phyloP scores from a whole-genome alignment of 2,797 vertebrate genomes.

The Lophius americanus region DNA sequence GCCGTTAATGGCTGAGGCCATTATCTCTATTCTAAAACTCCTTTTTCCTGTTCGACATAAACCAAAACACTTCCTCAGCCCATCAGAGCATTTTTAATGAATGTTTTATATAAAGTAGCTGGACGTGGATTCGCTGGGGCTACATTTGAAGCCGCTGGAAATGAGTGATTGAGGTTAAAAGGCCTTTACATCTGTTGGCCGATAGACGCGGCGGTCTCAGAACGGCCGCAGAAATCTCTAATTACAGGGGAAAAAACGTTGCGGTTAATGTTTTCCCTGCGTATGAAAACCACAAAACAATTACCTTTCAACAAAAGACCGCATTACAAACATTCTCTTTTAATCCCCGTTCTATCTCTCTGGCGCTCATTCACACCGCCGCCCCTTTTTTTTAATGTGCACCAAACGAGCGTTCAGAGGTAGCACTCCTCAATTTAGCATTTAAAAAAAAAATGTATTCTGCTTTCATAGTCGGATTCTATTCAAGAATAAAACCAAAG shows the following conservation, averaged over 20 bases:
- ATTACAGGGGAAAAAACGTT: constrained; percentile 30
- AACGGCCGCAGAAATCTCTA: constrained; percentile 12
- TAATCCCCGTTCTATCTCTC: background rate
- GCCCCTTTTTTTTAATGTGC: background rate
- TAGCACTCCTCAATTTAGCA: background rate
- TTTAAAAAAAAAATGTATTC: no score
- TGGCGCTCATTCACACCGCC: background rate
- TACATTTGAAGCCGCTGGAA: constrained; percentile 48
- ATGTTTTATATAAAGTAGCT: constrained; percentile 6
- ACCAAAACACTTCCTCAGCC: constrained; percentile 61
- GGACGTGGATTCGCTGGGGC: constrained; percentile 4
- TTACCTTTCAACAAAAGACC: constrained; percentile 31
- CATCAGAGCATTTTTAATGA: constrained; percentile 53
- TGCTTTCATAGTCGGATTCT: no score
- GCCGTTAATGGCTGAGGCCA: constrained; percentile 49
- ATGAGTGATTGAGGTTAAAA: constrained; percentile 56
- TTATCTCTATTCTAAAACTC: constrained; percentile 60
- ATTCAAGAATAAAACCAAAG: no score
- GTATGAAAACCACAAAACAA: constrained; percentile 28
- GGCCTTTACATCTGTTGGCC: constrained; percentile 48
- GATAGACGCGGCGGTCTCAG: constrained; percentile 28
- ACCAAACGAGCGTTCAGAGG: constrained; percentile 14
- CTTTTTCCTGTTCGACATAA: constrained; percentile 60
- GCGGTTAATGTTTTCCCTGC: constrained; percentile 6
- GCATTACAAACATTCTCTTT: constrained; percentile 10